Percentiles rank a stretch among this genome's conserved stretches.
Evolutionary conservation across 64 coral and sea anemone genomes (phyloP).

Genomic region (Catalaphyllia jardinei): DNA sequence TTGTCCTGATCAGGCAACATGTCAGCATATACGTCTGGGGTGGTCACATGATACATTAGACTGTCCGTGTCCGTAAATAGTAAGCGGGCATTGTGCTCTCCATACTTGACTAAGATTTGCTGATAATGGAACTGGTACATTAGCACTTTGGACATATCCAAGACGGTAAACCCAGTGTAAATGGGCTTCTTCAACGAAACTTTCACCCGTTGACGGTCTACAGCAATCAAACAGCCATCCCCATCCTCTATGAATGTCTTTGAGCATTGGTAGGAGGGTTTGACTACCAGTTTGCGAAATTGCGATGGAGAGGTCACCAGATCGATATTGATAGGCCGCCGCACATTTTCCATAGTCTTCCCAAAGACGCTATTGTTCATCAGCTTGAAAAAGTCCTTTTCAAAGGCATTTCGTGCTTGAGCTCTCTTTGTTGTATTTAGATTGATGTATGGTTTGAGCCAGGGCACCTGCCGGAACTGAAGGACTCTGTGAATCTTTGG

Average conservation of each 20-base stretch:
- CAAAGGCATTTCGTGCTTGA: too few relatives aligned
- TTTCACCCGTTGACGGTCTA: not conserved
- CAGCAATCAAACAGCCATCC: not conserved
- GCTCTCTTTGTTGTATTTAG: too few relatives aligned
- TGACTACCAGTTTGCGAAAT: not conserved
- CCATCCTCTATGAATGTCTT: not conserved
- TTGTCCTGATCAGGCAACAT: not conserved
- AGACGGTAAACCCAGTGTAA: not conserved
- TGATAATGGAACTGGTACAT: conserved; percentile 15
- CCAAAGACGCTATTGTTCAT: conserved; percentile 1
- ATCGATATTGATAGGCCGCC: not conserved
- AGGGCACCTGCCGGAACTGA: too few relatives aligned
- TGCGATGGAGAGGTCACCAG: not conserved
- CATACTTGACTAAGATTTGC: not conserved
- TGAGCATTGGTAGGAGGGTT: not conserved
- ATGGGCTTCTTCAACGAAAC: not conserved
- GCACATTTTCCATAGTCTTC: not conserved
- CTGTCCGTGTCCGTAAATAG: conserved; percentile 49
- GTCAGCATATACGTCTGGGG: conserved; percentile 28
- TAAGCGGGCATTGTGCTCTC: not conserved
- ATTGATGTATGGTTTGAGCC: too few relatives aligned
- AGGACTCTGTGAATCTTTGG: too few relatives aligned
- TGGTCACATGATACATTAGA: not conserved
- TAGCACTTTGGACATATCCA: not conserved
- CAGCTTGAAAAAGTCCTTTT: conserved; percentile 25